phyloP scores from a whole-genome alignment of 2,888 invertebrate species.

The Erynnis tages region DNA sequence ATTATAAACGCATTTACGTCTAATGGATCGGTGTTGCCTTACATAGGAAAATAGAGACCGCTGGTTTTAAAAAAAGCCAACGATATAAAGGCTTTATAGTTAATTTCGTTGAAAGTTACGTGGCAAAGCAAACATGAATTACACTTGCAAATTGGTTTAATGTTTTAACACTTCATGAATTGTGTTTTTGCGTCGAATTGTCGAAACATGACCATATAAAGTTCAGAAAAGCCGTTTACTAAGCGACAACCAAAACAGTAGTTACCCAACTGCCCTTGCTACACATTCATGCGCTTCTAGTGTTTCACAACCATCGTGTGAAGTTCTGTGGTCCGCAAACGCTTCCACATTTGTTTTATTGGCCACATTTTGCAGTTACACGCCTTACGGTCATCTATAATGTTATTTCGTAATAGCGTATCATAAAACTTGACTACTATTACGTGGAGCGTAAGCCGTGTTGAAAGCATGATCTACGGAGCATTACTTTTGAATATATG shows the following conservation, averaged over 20 bases:
- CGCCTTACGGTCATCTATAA: slow-evolving; percentile 40
- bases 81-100: background rate
- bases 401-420: slow-evolving; percentile 40
- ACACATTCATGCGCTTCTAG: slow-evolving; percentile 40
- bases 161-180: background rate
- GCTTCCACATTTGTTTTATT: slow-evolving; percentile 43
- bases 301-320: slow-evolving; percentile 54
- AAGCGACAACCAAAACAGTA: slow-evolving; percentile 12
- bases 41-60: slow-evolving; percentile 10
- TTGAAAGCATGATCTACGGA: slow-evolving; percentile 29
- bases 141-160: background rate
- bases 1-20: slow-evolving; percentile 65
- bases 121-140: background rate
- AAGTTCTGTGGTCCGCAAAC: slow-evolving; percentile 37
- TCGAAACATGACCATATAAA: slow-evolving; percentile 20
- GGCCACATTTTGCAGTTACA: slow-evolving; percentile 44
- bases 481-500: slow-evolving; percentile 28
- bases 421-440: slow-evolving; percentile 28
- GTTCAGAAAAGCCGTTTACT: slow-evolving; percentile 14
- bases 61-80: background rate
- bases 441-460: slow-evolving; percentile 17
- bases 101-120: background rate
- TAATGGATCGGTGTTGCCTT: slow-evolving; percentile 45
- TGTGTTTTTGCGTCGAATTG: slow-evolving; percentile 3
- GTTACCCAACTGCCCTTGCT: slow-evolving; percentile 51